phyloP scores from a whole-genome alignment of 1,140 invertebrate species.

The Oncopeltus fasciatus region DNA sequence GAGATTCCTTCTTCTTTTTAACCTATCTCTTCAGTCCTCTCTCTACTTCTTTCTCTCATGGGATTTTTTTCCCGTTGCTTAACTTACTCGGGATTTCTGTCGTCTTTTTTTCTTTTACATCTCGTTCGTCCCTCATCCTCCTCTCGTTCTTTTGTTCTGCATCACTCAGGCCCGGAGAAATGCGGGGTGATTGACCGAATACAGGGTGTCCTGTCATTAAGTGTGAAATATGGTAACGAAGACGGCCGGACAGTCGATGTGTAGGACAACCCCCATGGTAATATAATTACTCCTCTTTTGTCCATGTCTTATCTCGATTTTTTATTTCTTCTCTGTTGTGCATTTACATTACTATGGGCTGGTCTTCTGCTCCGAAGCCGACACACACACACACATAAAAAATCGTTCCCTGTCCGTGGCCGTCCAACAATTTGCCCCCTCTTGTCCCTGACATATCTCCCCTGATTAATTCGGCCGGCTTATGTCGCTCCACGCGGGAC shows the following conservation, averaged over 20 bases:
- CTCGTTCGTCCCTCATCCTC: neutral
- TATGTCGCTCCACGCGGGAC: neutral
- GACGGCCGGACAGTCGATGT: neutral
- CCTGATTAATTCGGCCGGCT: neutral
- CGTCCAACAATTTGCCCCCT: constrained; percentile 1
- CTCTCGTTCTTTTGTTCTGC: neutral
- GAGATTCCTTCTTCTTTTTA: neutral
- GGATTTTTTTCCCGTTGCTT: too few relatives aligned
- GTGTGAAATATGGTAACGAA: constrained; percentile 6
- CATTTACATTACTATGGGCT: neutral
- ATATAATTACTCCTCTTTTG: constrained; percentile 8
- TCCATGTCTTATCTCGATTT: constrained; percentile 1
- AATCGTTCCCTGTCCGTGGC: neutral
- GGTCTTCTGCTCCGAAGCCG: neutral
- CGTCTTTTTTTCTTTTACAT: neutral
- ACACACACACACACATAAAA: neutral
- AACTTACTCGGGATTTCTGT: too few relatives aligned
- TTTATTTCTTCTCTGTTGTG: neutral
- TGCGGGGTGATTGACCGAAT: neutral
- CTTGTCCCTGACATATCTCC: neutral
- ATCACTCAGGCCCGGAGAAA: too few relatives aligned
- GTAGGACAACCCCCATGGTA: too few relatives aligned
- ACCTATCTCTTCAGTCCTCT: neutral
- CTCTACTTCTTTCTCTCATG: neutral
- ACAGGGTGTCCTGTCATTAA: neutral